Percentiles rank a stretch among this genome's conserved stretches.
These are phyloP conservation scores for Melinaea marsaeus DNA, from an alignment of 2,888 invertebrate genomes.

Conservation along the genomic window DNA sequence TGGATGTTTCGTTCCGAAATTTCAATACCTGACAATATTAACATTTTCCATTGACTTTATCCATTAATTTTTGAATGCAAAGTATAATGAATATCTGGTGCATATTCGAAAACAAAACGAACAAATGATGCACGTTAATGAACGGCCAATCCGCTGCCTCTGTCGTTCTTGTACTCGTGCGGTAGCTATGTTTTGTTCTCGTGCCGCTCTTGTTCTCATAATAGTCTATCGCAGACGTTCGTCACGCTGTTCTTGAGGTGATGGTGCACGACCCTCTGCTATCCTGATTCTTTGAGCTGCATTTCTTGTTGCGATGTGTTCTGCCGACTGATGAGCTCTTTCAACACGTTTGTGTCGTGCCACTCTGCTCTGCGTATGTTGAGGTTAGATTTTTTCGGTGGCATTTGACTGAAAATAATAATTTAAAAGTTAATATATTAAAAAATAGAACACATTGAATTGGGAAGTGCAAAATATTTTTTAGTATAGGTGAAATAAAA, in stretches of 20 bases:
- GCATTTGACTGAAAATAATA: conserved; percentile 33
- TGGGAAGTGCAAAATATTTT: neutral
- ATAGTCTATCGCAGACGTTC: too few relatives aligned
- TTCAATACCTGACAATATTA: too few relatives aligned
- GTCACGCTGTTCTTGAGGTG: too few relatives aligned
- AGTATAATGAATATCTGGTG: too few relatives aligned
- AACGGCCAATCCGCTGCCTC: conserved; percentile 32
- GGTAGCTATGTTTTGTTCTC: conserved; percentile 37
- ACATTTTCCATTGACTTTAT: too few relatives aligned
- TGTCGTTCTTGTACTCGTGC: conserved; percentile 30
- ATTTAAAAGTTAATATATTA: too few relatives aligned
- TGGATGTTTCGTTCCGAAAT: too few relatives aligned
- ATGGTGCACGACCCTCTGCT: conserved; percentile 25
- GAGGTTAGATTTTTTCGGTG: conserved; percentile 40
- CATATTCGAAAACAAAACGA: conserved; percentile 11
- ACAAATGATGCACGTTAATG: conserved; percentile 32
- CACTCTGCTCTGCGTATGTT: conserved; percentile 34
- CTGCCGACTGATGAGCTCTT: conserved; percentile 35
- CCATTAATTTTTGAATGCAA: too few relatives aligned
- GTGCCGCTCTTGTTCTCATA: conserved; percentile 36
- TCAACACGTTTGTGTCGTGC: conserved; percentile 37
- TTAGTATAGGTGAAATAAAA: neutral
- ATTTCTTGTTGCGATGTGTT: conserved; percentile 37
- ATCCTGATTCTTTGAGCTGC: conserved; percentile 34
- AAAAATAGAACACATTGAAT: too few relatives aligned